Base-by-base conservation (phyloP, 2,113 vertebrate genomes). In the Sinocyclocheilus maitianheensis region DNA sequence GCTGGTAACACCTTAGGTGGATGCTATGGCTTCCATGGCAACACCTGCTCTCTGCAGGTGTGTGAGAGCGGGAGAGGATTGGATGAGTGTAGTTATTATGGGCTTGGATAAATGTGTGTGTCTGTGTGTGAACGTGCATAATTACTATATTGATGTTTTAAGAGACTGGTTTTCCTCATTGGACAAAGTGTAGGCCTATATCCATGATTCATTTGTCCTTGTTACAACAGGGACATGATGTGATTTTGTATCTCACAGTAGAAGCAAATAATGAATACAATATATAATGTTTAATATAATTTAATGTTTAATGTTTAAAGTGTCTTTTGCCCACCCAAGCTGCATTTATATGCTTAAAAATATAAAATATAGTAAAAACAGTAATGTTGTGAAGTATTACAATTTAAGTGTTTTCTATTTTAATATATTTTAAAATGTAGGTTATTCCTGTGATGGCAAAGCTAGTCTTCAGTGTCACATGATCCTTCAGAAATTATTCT, bases 11-110 rank as follows among this genome's bases (percentile, higher is more conserved):
- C 86, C 91, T 90, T 48, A 91, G 90, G 91, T 91, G 89, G 91
- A 84, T 91, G 89, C 88, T 60, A 65, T 86, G 78, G 93, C 92
- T 94, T 92, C 92, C 92, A 94, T 94, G 94, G 90, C 93, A 94
- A 94, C 93, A 24, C 26, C 74, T 74, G 87, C 89, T 90, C 75
- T 72, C 65, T 90, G 86, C 91, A 87, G 89, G 67, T 89, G 67
- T 89, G 76, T 87, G 76, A 85, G 74, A 87, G 77, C 83, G 81
- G 80, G 75, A 40, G 76, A 83, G 84, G 84, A 79, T 37, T 34
- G 58, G 77, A 85, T 82, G 74, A 78, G 83, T 85, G 83, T 83
- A 74, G 84, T 89, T 89, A 89, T 89, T 88, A 63, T 26, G 60
- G 86, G 30, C 30, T 76, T 71, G 76, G 24, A 16, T 22, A 34